Evolutionary conservation across 2,113 vertebrate genomes (phyloP).

Genomic region (Myodes glareolus): DNA sequence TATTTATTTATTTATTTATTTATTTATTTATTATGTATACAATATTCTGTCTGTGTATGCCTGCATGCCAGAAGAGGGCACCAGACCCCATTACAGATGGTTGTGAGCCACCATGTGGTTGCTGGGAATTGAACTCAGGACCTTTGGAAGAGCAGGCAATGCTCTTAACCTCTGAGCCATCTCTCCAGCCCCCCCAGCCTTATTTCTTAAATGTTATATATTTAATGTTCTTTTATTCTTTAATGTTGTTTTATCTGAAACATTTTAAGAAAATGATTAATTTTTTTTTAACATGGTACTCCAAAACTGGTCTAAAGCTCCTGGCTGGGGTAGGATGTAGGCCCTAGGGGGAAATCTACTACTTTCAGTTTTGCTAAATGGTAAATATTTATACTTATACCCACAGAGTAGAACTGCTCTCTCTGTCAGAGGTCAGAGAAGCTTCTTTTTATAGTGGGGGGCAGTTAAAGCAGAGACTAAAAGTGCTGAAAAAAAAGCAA

Average conservation of each 20-base stretch:
- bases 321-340: not conserved
- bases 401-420: not conserved
- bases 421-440: not conserved
- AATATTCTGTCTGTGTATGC: no score
- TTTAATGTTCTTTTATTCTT: not conserved
- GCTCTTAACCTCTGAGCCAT: no score
- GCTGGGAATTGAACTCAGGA: no score
- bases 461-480: not conserved
- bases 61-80: no score
- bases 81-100: no score
- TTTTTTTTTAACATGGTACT: not conserved
- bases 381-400: not conserved
- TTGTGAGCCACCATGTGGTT: no score
- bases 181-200: no score
- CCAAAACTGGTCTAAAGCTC: not conserved
- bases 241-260: constrained; percentile 22
- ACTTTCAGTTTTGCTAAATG: not conserved
- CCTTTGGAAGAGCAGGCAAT: no score
- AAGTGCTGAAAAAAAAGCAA: not conserved
- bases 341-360: not conserved
- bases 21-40: no score
- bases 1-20: no score
- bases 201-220: constrained; percentile 32
- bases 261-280: not conserved
- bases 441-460: not conserved